Evolutionary conservation across 2,113 vertebrate genomes (phyloP).

Genomic region (Nerophis ophidion): DNA sequence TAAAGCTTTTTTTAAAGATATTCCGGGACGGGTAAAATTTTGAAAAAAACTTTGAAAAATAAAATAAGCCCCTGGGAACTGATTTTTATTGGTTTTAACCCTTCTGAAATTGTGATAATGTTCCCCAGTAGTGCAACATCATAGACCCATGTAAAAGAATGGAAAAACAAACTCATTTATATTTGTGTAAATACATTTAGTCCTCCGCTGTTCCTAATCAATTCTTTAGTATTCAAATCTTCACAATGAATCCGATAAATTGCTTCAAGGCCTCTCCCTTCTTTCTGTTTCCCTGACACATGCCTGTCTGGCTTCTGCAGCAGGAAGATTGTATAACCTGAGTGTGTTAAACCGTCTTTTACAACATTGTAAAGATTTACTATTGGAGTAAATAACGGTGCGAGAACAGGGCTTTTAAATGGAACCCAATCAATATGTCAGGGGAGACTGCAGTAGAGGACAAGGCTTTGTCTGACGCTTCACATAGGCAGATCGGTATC

Average conservation of each 20-base stretch:
- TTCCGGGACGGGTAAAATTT: too few species aligned
- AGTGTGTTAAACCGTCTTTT: conserved; percentile 76
- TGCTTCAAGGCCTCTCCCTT: conserved; percentile 6
- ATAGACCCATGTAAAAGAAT: too few species aligned
- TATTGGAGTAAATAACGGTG: conserved; percentile 74
- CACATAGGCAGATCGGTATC: conserved; percentile 28
- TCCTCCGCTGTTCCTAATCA: conserved; percentile 5
- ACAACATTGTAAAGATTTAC: conserved; percentile 78
- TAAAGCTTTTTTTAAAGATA: too few species aligned
- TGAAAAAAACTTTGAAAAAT: too few species aligned
- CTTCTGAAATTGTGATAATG: too few species aligned
- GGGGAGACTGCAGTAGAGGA: conserved; percentile 60
- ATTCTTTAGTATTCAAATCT: background rate
- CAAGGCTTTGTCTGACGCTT: conserved; percentile 48
- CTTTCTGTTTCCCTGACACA: conserved; percentile 46
- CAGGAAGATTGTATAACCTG: conserved; percentile 56
- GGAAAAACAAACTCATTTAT: background rate
- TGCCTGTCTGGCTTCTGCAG: conserved; percentile 53
- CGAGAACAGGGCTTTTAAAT: conserved; percentile 73
- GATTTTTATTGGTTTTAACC: too few species aligned
- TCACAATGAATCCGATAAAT: background rate
- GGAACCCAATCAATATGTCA: conserved; percentile 71
- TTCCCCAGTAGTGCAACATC: too few species aligned
- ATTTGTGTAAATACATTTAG: background rate
- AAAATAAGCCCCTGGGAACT: too few species aligned